Evolutionary conservation across 2,888 invertebrate genomes (phyloP).

Genomic region (Campoplex capitator): DNA sequence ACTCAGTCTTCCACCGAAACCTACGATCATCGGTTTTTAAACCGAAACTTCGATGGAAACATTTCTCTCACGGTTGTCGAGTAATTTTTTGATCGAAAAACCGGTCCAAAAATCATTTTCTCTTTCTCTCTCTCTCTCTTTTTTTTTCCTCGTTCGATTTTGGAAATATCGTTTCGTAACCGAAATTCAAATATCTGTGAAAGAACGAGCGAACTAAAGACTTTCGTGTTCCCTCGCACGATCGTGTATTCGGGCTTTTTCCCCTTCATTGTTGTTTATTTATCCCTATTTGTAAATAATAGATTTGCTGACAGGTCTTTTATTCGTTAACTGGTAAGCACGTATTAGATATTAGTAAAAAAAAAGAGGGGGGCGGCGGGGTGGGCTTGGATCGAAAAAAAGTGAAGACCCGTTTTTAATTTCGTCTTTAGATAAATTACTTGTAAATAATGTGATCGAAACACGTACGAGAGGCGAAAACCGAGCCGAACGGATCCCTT

Average conservation of each 20-base stretch:
- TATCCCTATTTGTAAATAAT: slow-evolving; percentile 72
- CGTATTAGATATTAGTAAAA: slow-evolving; percentile 57
- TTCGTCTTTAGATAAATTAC: slow-evolving; percentile 63
- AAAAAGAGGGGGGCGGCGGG: slow-evolving; percentile 19
- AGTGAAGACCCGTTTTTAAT: slow-evolving; percentile 43
- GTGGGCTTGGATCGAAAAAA: background rate
- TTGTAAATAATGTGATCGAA: slow-evolving; percentile 65
- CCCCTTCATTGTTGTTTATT: slow-evolving; percentile 66
- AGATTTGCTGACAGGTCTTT: slow-evolving; percentile 67
- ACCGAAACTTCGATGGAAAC: slow-evolving; percentile 19
- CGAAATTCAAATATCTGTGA: slow-evolving; percentile 17
- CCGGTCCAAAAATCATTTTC: background rate
- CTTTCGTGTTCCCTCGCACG: slow-evolving; percentile 10
- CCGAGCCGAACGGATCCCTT: slow-evolving; percentile 16
- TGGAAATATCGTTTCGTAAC: background rate
- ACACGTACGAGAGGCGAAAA: background rate
- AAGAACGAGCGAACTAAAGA: slow-evolving; percentile 30
- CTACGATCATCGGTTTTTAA: slow-evolving; percentile 46
- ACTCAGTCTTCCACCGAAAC: slow-evolving; percentile 63
- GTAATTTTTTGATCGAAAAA: background rate
- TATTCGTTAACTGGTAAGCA: slow-evolving; percentile 66
- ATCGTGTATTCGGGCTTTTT: slow-evolving; percentile 45
- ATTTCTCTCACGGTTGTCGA: background rate
- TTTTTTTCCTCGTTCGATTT: slow-evolving; percentile 4
- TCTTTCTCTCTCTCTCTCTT: slow-evolving; percentile 1